A percentile compares a stretch with the other conserved stretches of the same genome.
Evolutionary conservation across 2,113 vertebrate species (phyloP).

Genomic region (Campylorhamphus procurvoides): DNA sequence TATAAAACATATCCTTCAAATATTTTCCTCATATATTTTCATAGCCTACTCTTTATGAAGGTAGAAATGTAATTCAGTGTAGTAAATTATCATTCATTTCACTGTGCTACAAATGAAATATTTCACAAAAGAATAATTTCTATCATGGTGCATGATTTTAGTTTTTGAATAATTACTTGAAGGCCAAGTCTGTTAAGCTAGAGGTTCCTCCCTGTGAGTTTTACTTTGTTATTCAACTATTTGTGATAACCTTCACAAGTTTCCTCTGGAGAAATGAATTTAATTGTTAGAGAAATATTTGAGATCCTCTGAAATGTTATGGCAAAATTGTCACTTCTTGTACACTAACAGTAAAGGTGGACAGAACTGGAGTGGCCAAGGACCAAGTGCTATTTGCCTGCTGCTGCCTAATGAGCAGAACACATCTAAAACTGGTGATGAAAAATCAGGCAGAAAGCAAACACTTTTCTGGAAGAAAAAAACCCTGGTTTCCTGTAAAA

Average conservation of each 20-base stretch:
- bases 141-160: not conserved
- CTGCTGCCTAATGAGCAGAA: not conserved
- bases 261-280: not conserved
- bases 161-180: not conserved
- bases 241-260: not conserved
- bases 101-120: not conserved
- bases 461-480: not conserved
- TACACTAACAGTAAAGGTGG: not conserved
- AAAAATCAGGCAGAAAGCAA: not conserved
- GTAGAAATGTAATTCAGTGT: not conserved
- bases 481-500: not conserved
- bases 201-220: not conserved
- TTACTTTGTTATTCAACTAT: not conserved
- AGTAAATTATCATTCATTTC: not conserved
- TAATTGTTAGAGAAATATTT: not conserved
- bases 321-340: not conserved
- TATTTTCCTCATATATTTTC: not conserved
- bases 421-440: not conserved
- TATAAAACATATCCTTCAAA: not conserved
- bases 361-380: not conserved
- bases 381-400: not conserved
- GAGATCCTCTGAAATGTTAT: not conserved
- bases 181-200: not conserved
- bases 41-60: not conserved
- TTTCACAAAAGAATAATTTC: not conserved